Conservation (phyloP, 1,140 invertebrate genomes). For the Anastrepha ludens region DNA sequence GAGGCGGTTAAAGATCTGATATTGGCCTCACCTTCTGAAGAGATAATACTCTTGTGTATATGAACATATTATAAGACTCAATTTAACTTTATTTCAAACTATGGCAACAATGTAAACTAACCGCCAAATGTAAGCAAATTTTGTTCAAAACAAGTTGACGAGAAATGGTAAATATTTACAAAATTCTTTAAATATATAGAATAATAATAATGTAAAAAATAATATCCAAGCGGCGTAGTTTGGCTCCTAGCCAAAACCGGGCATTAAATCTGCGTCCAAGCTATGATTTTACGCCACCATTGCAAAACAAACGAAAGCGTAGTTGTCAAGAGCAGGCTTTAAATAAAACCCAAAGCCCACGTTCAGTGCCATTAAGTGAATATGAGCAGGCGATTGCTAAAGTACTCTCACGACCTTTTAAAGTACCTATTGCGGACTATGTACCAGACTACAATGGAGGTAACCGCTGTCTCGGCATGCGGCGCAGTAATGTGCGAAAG, state of each 20-base stretch:
- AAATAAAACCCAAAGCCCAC: slow-evolving; percentile 58
- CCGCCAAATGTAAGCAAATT: background rate
- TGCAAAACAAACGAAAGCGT: slow-evolving; percentile 68
- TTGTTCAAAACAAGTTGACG: background rate
- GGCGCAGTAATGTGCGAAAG: slow-evolving; percentile 79
- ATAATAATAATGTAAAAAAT: background rate
- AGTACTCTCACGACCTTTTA: slow-evolving; percentile 92
- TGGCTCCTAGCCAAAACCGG: slow-evolving; percentile 68
- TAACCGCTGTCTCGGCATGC: slow-evolving; percentile 80
- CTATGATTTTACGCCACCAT: slow-evolving; percentile 63
- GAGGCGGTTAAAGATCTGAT: no score
- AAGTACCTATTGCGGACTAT: slow-evolving; percentile 96
- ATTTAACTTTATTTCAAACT: background rate
- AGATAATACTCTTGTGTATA: no score
- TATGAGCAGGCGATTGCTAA: slow-evolving; percentile 83
- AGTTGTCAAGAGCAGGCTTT: slow-evolving; percentile 63
- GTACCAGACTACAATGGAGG: slow-evolving; percentile 80
- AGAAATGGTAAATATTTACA: background rate
- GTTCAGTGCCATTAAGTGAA: slow-evolving; percentile 73
- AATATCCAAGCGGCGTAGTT: slow-evolving; percentile 63
- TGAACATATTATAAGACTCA: no score
- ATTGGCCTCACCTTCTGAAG: no score
- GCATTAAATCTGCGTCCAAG: slow-evolving; percentile 58
- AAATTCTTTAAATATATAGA: background rate
- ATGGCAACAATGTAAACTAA: background rate